Conservation (phyloP, 2,888 invertebrate species). For the Lasioglossum marginatum region DNA sequence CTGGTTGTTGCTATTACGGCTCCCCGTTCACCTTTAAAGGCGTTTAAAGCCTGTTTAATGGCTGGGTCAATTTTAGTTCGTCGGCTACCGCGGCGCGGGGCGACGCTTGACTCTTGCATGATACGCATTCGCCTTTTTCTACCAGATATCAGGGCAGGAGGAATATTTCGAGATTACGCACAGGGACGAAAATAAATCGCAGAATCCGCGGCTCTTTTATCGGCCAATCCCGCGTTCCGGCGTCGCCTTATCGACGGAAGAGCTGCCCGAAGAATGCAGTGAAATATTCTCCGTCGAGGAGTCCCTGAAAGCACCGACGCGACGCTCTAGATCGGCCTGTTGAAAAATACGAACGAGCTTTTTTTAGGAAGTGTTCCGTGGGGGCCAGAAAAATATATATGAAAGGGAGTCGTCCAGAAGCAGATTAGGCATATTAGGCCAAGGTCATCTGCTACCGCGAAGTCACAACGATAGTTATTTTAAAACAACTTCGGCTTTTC, state of each 20-base stretch:
- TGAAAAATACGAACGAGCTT: slow-evolving; percentile 17
- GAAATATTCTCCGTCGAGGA: background rate
- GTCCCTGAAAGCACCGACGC: background rate
- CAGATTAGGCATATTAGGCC: slow-evolving; percentile 62
- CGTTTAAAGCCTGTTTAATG: slow-evolving; percentile 4
- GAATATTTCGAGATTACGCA: slow-evolving; percentile 69
- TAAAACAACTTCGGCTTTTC: slow-evolving; percentile 59
- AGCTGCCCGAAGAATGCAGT: slow-evolving; percentile 7
- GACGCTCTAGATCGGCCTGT: background rate
- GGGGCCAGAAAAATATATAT: slow-evolving; percentile 25
- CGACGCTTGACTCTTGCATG: slow-evolving; percentile 33
- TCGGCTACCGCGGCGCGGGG: slow-evolving; percentile 8
- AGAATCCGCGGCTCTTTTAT: slow-evolving; percentile 56
- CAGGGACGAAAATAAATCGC: slow-evolving; percentile 64
- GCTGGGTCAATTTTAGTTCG: slow-evolving; percentile 34
- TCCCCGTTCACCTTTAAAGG: background rate
- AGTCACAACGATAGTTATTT: slow-evolving; percentile 72
- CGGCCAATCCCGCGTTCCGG: slow-evolving; percentile 19
- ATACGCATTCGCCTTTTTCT: slow-evolving; percentile 21
- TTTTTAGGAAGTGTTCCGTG: background rate
- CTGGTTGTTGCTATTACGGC: background rate
- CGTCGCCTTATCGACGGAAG: slow-evolving; percentile 37
- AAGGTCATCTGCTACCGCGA: slow-evolving; percentile 63
- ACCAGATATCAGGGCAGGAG: slow-evolving; percentile 54
- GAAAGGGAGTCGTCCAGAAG: slow-evolving; percentile 25